Evolutionary conservation across 2,888 invertebrate species (phyloP), one percentile per base, ranked within the genome.

Genomic region (Platycheirus albimanus): DNA sequence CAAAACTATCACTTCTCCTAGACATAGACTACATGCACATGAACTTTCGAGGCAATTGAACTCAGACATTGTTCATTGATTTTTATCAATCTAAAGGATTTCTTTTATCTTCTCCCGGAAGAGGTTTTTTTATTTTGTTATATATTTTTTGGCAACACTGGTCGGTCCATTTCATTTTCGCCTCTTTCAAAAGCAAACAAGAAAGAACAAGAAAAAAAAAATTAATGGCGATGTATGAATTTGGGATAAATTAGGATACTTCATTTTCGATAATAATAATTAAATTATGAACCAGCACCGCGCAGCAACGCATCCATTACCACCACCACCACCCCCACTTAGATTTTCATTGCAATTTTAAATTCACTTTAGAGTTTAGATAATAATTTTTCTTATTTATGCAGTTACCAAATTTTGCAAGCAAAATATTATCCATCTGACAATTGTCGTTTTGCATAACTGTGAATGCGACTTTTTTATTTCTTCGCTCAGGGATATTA

Each of bases 381-480:
- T 54, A 51, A 47, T 20, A 15, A 8, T 38, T 56, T 20, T 54
- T n/a, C 3, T 41, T 45, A 61, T 45, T 47, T 41, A 47, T 15
- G 28, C 45, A 61, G 64, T 85, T 85, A 83, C 81, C 81, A 47
- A 83, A 69, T 72, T 81, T 85, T 30, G 79, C 36, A 67, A 63
- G 84, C 81, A 79, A 76, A 69, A 72, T 64, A 66, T 79, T 79
- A 81, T 85, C 81, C 78, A 79, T 85, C 74, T 85, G 85, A 79
- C 70, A 76, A 83, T 76, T 72, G 63, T 85, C 85, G 76, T 74
- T 85, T 83, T 85, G 85, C 83, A 85, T 85, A 78, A 85, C 79
- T 83, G 83, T 83, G 80, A 80, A 80, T 80, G 54, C 51, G 56
- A 56, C 41, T 56, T 54, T 63, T 45, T 52, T 5, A 15, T 58